phyloP scores from a whole-genome alignment of 2,797 vertebrate genomes.

The Pangasius djambal region DNA sequence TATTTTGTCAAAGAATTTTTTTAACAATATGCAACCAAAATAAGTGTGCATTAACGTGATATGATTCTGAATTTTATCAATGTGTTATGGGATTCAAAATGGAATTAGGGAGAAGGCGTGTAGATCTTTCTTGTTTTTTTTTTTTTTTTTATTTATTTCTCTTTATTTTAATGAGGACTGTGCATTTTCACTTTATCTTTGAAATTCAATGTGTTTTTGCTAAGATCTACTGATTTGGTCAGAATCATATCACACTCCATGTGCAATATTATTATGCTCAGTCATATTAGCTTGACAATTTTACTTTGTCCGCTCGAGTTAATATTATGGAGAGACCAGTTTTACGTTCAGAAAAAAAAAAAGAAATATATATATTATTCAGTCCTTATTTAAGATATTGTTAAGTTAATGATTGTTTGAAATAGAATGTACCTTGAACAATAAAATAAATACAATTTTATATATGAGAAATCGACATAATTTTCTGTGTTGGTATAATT shows the following conservation, averaged over 20 bases:
- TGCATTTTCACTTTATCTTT: constrained; percentile 55
- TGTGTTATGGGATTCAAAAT: constrained; percentile 39
- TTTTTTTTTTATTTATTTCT: constrained; percentile 38
- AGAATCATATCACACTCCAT: constrained; percentile 72
- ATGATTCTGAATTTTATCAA: constrained; percentile 69
- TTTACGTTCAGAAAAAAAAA: constrained; percentile 35
- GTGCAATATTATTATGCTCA: constrained; percentile 80
- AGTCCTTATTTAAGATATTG: constrained; percentile 78
- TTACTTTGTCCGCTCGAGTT: constrained; percentile 75
- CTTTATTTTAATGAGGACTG: constrained; percentile 32
- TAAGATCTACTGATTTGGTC: constrained; percentile 62
- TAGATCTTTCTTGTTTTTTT: constrained; percentile 4
- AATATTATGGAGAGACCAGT: constrained; percentile 69
- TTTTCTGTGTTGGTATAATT: constrained; percentile 78
- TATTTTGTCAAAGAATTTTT: constrained; percentile 77
- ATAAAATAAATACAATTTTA: constrained; percentile 82
- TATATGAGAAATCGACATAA: constrained; percentile 72
- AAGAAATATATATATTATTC: constrained; percentile 64
- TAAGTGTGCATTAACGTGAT: constrained; percentile 83
- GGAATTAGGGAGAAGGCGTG: constrained; percentile 16
- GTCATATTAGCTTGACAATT: constrained; percentile 73
- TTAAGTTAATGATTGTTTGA: constrained; percentile 83
- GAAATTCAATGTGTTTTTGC: constrained; percentile 56
- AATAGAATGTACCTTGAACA: constrained; percentile 84
- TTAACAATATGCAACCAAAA: constrained; percentile 86